phyloP scores from a whole-genome alignment of 2,888 invertebrate genomes.

The Eristalinus sepulchralis region DNA sequence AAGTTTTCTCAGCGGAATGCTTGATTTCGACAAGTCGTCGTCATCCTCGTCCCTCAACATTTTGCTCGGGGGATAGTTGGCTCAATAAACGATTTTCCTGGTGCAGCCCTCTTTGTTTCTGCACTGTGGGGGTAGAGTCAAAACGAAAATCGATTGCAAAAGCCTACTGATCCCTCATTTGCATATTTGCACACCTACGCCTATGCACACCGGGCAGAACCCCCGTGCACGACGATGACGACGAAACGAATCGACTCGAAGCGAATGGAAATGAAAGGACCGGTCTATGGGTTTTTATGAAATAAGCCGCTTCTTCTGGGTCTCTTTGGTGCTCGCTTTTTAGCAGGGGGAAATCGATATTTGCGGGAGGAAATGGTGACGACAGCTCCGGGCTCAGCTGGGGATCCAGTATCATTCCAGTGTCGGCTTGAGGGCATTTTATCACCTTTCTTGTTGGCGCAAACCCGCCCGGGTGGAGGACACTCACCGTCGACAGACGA shows the following conservation, averaged over 20 bases:
- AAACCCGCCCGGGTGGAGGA: neutral
- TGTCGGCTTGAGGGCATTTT: conserved; percentile 14
- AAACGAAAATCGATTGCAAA: conserved; percentile 57
- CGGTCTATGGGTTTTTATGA: conserved; percentile 22
- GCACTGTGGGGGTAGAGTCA: neutral
- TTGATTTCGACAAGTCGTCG: conserved; percentile 36
- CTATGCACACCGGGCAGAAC: neutral
- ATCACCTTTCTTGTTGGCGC: neutral
- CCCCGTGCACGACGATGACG: neutral
- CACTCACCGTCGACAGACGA: neutral
- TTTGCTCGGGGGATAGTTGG: neutral
- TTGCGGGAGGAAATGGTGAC: conserved; percentile 42
- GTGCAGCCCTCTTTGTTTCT: conserved; percentile 23
- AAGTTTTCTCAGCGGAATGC: conserved; percentile 56
- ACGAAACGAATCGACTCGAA: conserved; percentile 24
- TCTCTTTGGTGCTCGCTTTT: neutral
- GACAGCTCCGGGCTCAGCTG: conserved; percentile 28
- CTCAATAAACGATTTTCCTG: conserved; percentile 9
- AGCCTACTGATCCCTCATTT: conserved; percentile 68
- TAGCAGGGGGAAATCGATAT: conserved; percentile 35
- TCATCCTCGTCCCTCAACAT: neutral
- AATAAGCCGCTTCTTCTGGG: conserved; percentile 13
- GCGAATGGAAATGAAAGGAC: conserved; percentile 39
- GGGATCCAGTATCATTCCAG: conserved; percentile 8
- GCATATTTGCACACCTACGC: conserved; percentile 62